phyloP scores from a whole-genome alignment of 1,140 invertebrate genomes.

The Trinorchestia longiramus region DNA sequence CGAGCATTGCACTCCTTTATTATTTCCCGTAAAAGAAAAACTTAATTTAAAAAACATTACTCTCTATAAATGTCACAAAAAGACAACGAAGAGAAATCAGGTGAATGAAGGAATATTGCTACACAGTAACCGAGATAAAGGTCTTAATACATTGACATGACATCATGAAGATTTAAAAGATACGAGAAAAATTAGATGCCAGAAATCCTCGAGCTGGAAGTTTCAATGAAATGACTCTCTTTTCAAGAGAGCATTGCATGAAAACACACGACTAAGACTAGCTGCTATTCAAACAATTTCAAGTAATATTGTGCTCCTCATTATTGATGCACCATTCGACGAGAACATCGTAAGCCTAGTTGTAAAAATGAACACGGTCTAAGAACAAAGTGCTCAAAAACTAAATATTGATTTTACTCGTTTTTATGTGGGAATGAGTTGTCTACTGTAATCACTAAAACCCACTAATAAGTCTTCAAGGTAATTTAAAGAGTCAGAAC shows the following conservation, averaged over 20 bases:
- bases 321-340: neutral
- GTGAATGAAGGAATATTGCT: neutral
- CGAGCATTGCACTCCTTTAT: neutral
- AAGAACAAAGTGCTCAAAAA: neutral
- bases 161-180: neutral
- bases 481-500: no score
- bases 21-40: neutral
- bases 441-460: neutral
- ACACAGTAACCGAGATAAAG: neutral
- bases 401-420: neutral
- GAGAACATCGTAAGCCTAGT: neutral
- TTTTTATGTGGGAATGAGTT: neutral
- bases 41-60: neutral
- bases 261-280: neutral
- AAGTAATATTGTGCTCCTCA: neutral
- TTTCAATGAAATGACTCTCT: neutral
- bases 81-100: neutral
- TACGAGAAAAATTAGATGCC: neutral
- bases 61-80: neutral
- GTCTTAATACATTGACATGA: neutral
- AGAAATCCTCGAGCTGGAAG: neutral
- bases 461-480: no score
- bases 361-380: neutral
- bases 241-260: neutral
- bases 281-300: neutral